These are phyloP conservation scores for Callorhinus ursinus DNA, from an alignment of 2,113 vertebrate genomes.

Conservation along the genomic window DNA sequence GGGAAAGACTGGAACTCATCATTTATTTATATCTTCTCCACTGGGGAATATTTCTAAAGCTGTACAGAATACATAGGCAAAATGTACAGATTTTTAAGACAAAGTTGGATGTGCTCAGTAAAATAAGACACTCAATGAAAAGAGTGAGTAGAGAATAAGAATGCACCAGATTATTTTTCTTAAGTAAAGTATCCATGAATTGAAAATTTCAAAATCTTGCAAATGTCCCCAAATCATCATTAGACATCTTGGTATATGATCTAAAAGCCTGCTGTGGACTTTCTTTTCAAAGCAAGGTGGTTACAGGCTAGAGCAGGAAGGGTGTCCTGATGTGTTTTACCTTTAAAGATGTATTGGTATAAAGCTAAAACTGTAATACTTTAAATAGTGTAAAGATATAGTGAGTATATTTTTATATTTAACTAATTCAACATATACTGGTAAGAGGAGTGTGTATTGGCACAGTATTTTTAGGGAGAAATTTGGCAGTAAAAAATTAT, in stretches of 20 bases:
- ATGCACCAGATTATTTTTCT: background rate
- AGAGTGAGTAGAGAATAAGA: background rate
- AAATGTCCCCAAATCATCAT: background rate
- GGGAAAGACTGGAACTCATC: background rate
- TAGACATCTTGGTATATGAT: background rate
- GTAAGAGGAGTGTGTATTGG: background rate
- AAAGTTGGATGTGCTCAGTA: background rate
- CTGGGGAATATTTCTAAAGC: background rate
- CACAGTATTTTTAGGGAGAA: background rate
- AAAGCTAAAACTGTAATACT: background rate
- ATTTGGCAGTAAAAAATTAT: background rate
- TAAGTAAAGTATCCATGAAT: background rate
- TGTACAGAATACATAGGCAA: background rate
- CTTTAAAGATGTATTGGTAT: background rate
- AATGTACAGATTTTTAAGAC: background rate
- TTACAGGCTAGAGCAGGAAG: background rate
- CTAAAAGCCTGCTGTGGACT: background rate
- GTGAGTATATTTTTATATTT: background rate
- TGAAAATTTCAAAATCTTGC: background rate
- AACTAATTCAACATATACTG: background rate
- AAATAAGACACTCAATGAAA: background rate
- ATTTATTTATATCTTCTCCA: constrained; percentile 15
- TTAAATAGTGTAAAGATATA: background rate
- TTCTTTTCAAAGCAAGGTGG: background rate
- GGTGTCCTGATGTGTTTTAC: background rate